These are phyloP conservation scores for Shargacucullia verbasci DNA, from an alignment of 2,888 invertebrate species.

Conservation along the genomic window DNA sequence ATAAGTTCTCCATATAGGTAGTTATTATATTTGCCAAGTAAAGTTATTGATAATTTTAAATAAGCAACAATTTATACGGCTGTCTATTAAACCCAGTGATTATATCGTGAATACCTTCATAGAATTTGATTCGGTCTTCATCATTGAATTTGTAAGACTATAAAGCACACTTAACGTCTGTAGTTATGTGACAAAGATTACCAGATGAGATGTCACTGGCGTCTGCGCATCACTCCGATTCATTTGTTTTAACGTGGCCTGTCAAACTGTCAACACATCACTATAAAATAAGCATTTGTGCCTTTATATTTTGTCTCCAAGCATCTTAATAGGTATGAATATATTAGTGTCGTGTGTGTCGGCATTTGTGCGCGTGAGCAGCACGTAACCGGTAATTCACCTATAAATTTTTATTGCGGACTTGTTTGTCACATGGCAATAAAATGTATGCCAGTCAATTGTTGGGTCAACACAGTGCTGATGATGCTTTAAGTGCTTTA, in stretches of 20 bases:
- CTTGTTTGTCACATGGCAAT: constrained; percentile 27
- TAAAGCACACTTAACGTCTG: constrained; percentile 13
- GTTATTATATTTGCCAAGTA: no score
- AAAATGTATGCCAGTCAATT: constrained; percentile 32
- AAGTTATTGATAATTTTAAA: no score
- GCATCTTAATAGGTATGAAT: constrained; percentile 12
- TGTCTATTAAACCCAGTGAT: not conserved
- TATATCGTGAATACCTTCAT: constrained; percentile 5
- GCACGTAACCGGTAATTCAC: constrained; percentile 21
- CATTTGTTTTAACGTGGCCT: constrained; percentile 1
- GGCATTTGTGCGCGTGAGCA: constrained; percentile 7
- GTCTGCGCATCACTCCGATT: constrained; percentile 14
- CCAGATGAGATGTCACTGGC: constrained; percentile 1
- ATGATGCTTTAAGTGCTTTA: constrained; percentile 12
- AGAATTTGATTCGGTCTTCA: constrained; percentile 17
- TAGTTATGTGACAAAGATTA: not conserved
- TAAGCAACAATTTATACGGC: no score
- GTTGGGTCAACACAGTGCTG: constrained; percentile 30
- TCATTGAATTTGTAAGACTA: constrained; percentile 12
- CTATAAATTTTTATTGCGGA: constrained; percentile 27
- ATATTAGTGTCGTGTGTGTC: constrained; percentile 13
- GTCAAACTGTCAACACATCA: constrained; percentile 17
- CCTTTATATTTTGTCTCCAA: constrained; percentile 3
- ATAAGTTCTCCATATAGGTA: no score
- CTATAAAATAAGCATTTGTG: constrained; percentile 4